phyloP scores from a whole-genome alignment of 2,797 vertebrate species.

The Anguilla obscura region DNA sequence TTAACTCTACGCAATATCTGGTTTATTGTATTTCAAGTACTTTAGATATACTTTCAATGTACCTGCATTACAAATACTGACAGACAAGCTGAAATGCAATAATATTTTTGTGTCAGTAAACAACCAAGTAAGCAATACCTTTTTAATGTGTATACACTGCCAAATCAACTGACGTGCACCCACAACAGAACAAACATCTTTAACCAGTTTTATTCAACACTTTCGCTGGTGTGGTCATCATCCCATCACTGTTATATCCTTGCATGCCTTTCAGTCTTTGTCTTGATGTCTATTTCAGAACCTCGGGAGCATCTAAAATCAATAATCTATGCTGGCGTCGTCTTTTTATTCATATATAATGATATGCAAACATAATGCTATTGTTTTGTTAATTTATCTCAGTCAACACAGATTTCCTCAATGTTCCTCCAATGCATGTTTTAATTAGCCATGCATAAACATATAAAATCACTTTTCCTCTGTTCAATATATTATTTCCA shows the following conservation, averaged over 20 bases:
- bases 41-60: not conserved
- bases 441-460: not conserved
- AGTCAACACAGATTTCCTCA: constrained; percentile 72
- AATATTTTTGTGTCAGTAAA: not conserved
- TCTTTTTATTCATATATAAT: constrained; percentile 83
- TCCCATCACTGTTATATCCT: constrained; percentile 77
- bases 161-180: not conserved
- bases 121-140: not conserved
- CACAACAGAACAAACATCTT: constrained; percentile 66
- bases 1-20: not conserved
- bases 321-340: constrained; percentile 79
- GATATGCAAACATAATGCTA: constrained; percentile 81
- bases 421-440: constrained; percentile 61
- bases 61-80: not conserved
- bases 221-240: constrained; percentile 77
- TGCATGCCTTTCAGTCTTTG: constrained; percentile 60
- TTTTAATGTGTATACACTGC: not conserved
- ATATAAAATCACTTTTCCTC: not conserved
- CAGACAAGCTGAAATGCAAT: not conserved
- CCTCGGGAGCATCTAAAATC: constrained; percentile 80
- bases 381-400: constrained; percentile 78
- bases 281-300: constrained; percentile 74
- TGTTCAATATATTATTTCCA: not conserved
- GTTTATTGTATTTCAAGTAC: not conserved
- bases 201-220: constrained; percentile 70